phyloP scores from a whole-genome alignment of 2,797 vertebrate genomes.

The Peromyscus eremicus region DNA sequence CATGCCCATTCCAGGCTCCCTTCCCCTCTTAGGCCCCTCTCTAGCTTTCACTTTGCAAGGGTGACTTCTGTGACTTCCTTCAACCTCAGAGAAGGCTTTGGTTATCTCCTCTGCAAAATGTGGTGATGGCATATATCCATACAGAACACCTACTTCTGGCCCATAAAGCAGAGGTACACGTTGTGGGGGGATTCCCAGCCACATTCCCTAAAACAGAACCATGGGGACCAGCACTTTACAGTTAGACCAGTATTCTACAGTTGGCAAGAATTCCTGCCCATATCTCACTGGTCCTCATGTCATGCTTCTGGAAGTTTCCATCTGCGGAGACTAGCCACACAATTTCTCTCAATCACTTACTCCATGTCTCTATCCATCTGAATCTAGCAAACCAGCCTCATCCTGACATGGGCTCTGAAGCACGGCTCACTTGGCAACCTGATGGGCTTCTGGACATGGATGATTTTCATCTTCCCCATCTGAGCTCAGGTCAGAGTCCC shows the following conservation, averaged over 20 bases:
- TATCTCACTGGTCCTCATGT: background rate
- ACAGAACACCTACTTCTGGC: background rate
- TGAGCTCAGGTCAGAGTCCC: background rate
- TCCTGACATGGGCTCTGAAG: background rate
- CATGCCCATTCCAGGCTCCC: background rate
- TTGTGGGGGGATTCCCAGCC: background rate
- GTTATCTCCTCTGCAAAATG: conserved; percentile 83
- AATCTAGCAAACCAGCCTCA: background rate
- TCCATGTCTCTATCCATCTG: background rate
- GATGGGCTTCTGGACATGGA: too few relatives aligned
- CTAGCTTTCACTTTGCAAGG: background rate
- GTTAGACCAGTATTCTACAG: background rate
- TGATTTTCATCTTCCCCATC: background rate
- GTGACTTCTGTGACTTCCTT: background rate
- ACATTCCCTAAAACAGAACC: background rate
- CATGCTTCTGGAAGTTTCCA: background rate
- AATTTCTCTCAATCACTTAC: background rate
- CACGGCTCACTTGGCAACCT: background rate
- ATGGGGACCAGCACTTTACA: background rate
- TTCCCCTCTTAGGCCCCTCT: background rate
- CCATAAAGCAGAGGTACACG: background rate
- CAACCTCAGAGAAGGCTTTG: conserved; percentile 84
- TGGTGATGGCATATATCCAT: background rate
- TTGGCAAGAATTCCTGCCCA: background rate
- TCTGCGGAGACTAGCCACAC: background rate